These are phyloP conservation scores for Peromyscus attwateri DNA, from an alignment of 2,797 vertebrate genomes.

Conservation along the genomic window DNA sequence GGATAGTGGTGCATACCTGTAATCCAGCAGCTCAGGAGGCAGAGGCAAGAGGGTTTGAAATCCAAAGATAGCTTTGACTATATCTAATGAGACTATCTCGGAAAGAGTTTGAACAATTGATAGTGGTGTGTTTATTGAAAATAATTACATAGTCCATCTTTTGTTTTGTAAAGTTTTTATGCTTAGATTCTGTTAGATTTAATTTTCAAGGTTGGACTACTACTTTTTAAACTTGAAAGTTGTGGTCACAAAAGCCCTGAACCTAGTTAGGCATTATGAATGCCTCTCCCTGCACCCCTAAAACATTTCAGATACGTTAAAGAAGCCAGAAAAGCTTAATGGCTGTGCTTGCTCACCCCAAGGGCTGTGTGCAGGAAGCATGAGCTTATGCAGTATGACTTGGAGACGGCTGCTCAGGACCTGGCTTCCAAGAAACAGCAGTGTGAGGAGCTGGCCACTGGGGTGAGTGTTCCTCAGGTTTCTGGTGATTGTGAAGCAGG, in stretches of 20 bases:
- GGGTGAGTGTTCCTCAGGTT: conserved; percentile 89
- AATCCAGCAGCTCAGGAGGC: not conserved
- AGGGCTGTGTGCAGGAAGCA: conserved; percentile 98
- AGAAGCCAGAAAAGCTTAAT: not conserved
- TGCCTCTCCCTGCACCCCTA: not conserved
- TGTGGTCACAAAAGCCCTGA: not conserved
- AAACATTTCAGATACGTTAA: not conserved
- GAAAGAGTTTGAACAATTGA: not conserved
- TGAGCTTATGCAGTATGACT: conserved; percentile 96
- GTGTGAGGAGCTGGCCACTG: conserved; percentile 96
- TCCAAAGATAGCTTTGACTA: not conserved
- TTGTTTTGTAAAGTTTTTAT: conserved; percentile 16
- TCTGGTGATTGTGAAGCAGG: not conserved
- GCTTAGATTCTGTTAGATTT: conserved; percentile 28
- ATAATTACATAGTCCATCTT: not conserved
- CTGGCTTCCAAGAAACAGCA: conserved; percentile 96
- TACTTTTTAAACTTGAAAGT: conserved; percentile 55
- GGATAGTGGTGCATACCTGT: not conserved
- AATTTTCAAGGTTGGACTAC: conserved; percentile 13
- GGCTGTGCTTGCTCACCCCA: conserved; percentile 69
- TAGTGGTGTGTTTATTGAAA: conserved; percentile 10
- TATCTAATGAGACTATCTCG: not conserved
- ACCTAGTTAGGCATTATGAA: not conserved
- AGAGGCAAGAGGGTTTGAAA: not conserved
- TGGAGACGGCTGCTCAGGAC: conserved; percentile 95